phyloP scores from a whole-genome alignment of 2,113 vertebrate genomes.

The Pterocles gutturalis region DNA sequence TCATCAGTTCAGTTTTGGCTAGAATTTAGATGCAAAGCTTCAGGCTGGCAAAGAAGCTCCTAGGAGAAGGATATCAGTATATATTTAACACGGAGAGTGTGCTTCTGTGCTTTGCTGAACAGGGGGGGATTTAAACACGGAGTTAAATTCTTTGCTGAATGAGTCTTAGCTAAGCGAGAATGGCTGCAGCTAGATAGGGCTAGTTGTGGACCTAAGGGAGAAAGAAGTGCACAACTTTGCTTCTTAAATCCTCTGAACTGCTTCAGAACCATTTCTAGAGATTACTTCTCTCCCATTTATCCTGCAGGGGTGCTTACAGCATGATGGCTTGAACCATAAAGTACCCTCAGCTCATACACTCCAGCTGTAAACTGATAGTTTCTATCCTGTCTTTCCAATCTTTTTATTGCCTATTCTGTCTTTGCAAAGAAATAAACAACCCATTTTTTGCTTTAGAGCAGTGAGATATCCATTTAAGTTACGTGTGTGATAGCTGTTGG shows the following conservation, averaged over 20 bases:
- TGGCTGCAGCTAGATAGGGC: not conserved
- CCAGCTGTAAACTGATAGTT: not conserved
- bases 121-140: not conserved
- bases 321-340: not conserved
- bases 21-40: not conserved
- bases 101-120: not conserved
- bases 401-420: not conserved
- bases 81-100: not conserved
- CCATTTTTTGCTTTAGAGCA: not conserved
- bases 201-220: not conserved
- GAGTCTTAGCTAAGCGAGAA: not conserved
- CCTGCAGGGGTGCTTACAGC: not conserved
- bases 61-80: not conserved
- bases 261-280: not conserved
- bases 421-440: not conserved
- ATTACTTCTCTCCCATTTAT: not conserved
- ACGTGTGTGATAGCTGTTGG: rapidly evolving
- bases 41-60: not conserved
- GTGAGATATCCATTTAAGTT: not conserved
- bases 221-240: not conserved
- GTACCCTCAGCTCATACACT: not conserved
- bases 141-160: not conserved
- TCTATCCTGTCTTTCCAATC: not conserved
- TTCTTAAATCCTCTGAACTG: not conserved
- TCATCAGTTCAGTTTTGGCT: not conserved